A percentile compares a stretch with the other conserved stretches of the same genome.
Conservation (phyloP, 2,113 vertebrate genomes). For the Morone chrysops region DNA sequence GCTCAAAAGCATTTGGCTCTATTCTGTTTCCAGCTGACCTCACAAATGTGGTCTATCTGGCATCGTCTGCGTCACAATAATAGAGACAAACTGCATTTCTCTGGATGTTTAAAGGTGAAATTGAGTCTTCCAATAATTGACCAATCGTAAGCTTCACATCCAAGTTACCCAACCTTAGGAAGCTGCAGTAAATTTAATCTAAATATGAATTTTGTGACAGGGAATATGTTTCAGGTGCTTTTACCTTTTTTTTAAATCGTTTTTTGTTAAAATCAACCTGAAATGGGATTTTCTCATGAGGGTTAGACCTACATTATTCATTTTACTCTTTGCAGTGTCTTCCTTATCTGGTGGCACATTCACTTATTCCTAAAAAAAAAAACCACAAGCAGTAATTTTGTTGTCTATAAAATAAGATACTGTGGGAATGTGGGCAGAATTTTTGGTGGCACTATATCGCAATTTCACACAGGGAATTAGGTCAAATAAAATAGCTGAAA, state of each 20-base stretch:
- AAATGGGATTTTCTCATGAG: no score
- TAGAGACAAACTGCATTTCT: not conserved
- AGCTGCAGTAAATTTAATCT: not conserved
- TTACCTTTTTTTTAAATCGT: no score
- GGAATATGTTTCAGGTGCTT: not conserved
- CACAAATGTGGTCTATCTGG: not conserved
- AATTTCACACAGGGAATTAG: not conserved
- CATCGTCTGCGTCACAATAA: not conserved
- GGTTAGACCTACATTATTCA: no score
- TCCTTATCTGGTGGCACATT: no score
- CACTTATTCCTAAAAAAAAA: no score
- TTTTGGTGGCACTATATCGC: not conserved
- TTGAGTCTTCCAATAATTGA: not conserved
- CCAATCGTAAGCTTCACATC: not conserved
- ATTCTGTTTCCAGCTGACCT: no score
- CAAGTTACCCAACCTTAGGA: not conserved
- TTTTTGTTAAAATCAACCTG: no score
- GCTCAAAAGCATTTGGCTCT: no score
- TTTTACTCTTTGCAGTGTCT: no score
- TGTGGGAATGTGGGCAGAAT: not conserved
- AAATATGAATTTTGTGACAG: not conserved
- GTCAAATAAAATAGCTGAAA: not conserved
- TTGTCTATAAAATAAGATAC: not conserved
- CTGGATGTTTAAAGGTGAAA: constrained; percentile 8
- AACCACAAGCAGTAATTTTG: no score